Percentiles rank a stretch among this genome's conserved stretches.
phyloP scores from a whole-genome alignment of 2,113 vertebrate species.

The Micronycteris hirsuta region DNA sequence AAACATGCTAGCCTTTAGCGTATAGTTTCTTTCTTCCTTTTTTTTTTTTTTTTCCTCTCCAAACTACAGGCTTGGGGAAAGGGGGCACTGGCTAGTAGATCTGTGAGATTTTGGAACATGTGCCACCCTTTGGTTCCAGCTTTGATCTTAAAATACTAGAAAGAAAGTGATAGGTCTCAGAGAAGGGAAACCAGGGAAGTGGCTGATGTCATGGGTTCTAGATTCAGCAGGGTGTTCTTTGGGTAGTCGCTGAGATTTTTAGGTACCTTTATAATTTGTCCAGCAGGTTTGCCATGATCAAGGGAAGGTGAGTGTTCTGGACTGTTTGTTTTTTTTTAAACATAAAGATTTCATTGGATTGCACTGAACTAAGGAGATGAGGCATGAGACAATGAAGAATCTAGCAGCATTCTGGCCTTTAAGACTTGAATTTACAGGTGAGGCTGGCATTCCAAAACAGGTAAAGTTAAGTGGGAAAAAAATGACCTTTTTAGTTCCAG shows the following conservation, averaged over 20 bases:
- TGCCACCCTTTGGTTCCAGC: not conserved
- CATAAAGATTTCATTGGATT: not conserved
- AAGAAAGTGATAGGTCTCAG: not conserved
- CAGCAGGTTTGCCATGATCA: not conserved
- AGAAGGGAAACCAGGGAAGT: not conserved
- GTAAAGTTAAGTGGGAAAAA: not conserved
- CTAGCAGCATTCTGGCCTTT: not conserved
- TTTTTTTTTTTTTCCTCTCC: no score
- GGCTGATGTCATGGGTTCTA: not conserved
- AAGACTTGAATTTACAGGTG: not conserved
- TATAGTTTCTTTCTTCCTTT: not conserved
- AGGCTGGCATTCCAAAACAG: not conserved
- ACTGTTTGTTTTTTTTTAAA: not conserved
- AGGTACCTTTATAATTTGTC: not conserved
- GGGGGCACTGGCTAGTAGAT: not conserved
- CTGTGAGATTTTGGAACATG: not conserved
- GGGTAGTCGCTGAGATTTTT: not conserved
- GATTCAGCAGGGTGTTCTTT: not conserved
- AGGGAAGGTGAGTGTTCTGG: not conserved
- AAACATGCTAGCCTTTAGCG: not conserved
- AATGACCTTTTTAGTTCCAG: not conserved
- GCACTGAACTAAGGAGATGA: not conserved
- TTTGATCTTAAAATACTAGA: conserved; percentile 13
- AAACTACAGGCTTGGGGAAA: not conserved
- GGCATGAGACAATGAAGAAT: not conserved